phyloP scores from a whole-genome alignment of 2,113 vertebrate species.

The Gobius niger region DNA sequence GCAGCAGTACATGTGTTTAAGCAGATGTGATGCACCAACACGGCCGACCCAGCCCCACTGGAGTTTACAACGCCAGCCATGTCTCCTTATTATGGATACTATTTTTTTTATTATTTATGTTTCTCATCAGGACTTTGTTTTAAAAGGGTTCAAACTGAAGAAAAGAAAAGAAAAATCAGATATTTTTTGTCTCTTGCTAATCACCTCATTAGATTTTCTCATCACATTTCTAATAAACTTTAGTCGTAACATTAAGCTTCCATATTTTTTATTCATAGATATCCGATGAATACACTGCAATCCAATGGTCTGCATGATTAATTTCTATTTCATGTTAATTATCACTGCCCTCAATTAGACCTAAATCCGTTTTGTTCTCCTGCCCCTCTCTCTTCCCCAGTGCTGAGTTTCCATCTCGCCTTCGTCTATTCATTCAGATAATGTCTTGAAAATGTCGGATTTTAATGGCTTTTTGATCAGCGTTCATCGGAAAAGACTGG shows the following conservation, averaged over 20 bases:
- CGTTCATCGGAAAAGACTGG: slow-evolving; percentile 28
- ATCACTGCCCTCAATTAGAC: slow-evolving; percentile 17
- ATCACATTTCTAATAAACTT: not conserved
- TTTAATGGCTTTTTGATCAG: slow-evolving; percentile 54
- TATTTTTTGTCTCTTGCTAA: not conserved
- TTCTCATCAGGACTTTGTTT: too few species aligned
- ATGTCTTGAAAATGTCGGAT: slow-evolving; percentile 29
- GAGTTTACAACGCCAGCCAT: too few species aligned
- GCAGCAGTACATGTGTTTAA: too few species aligned
- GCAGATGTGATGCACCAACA: too few species aligned
- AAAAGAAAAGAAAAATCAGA: not conserved
- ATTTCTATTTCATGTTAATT: slow-evolving; percentile 21
- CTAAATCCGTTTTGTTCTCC: not conserved
- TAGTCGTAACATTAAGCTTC: slow-evolving; percentile 1
- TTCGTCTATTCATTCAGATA: slow-evolving; percentile 14
- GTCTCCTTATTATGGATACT: too few species aligned
- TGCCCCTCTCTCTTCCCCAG: slow-evolving; percentile 8
- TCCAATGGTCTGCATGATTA: slow-evolving; percentile 11
- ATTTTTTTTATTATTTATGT: too few species aligned
- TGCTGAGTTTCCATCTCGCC: slow-evolving; percentile 1
- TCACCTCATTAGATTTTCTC: not conserved
- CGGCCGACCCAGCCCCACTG: too few species aligned
- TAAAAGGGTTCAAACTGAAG: too few species aligned
- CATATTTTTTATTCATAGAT: slow-evolving; percentile 10
- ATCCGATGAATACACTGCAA: slow-evolving; percentile 9